phyloP scores from a whole-genome alignment of 2,113 vertebrate species.

The Ageneiosus marmoratus region DNA sequence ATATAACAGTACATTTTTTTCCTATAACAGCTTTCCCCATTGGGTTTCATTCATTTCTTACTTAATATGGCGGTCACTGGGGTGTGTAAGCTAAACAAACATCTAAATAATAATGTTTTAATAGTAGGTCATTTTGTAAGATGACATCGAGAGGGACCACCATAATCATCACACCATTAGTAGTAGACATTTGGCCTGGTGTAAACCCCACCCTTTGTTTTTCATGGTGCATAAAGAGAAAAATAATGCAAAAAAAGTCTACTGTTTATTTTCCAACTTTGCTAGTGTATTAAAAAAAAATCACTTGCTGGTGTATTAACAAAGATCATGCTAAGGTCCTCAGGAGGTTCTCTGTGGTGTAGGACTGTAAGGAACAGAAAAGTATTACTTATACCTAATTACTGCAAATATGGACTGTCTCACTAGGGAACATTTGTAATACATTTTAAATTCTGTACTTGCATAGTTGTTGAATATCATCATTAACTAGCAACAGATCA shows the following conservation, averaged over 20 bases:
- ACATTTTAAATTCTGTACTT: conserved; percentile 8
- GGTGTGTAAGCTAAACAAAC: background rate
- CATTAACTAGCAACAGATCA: conserved; percentile 15
- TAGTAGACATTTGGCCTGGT: background rate
- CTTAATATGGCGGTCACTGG: background rate
- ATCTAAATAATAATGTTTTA: background rate
- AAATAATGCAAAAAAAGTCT: background rate
- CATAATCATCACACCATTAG: background rate
- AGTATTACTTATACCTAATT: conserved; percentile 14
- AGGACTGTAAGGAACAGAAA: background rate
- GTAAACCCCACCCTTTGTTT: background rate
- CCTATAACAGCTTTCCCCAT: too few relatives aligned
- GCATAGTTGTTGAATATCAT: conserved; percentile 1
- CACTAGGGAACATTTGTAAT: background rate
- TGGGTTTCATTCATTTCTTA: background rate
- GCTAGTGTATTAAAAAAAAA: background rate
- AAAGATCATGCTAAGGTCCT: background rate
- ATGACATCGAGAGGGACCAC: background rate
- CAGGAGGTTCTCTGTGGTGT: background rate
- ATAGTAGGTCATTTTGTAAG: background rate
- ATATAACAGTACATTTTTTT: background rate
- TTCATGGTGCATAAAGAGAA: background rate
- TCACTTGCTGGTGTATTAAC: background rate
- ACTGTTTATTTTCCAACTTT: background rate
- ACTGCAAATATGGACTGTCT: background rate